phyloP scores from a whole-genome alignment of 1,140 invertebrate genomes.

The Marisa cornuarietis region DNA sequence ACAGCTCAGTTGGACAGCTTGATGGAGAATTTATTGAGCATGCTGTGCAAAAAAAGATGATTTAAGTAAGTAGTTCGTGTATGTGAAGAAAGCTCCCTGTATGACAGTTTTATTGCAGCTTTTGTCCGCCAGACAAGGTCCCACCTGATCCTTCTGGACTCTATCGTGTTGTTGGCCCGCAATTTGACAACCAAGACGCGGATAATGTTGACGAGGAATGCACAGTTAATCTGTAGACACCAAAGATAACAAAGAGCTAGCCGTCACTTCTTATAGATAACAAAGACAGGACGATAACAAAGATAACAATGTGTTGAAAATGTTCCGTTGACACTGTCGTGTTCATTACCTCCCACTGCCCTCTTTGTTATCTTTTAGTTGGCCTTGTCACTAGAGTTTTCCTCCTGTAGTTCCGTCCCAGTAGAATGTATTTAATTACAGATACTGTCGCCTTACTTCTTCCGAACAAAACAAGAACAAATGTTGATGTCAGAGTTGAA shows the following conservation, averaged over 20 bases:
- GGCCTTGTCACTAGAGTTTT: background rate
- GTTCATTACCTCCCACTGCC: background rate
- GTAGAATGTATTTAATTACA: too few relatives aligned
- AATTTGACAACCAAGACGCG: constrained; percentile 68
- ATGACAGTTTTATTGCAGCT: too few relatives aligned
- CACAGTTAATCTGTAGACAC: constrained; percentile 64
- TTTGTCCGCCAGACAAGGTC: background rate
- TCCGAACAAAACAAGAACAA: background rate
- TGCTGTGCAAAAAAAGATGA: too few relatives aligned
- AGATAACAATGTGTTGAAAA: background rate
- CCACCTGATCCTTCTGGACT: constrained; percentile 64
- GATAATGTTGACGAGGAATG: constrained; percentile 70
- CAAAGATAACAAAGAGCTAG: constrained; percentile 20
- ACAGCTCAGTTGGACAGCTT: too few relatives aligned
- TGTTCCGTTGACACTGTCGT: too few relatives aligned
- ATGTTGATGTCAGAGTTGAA: too few relatives aligned
- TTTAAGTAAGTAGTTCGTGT: too few relatives aligned
- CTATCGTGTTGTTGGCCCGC: constrained; percentile 59
- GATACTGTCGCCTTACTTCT: too few relatives aligned
- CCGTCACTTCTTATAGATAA: background rate
- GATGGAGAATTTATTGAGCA: too few relatives aligned
- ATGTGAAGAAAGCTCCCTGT: too few relatives aligned
- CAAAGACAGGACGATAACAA: background rate
- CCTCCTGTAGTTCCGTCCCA: background rate
- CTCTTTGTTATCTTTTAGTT: background rate